Evolutionary conservation across 2,113 vertebrate genomes (phyloP).

Genomic region (Lipotes vexillifer): DNA sequence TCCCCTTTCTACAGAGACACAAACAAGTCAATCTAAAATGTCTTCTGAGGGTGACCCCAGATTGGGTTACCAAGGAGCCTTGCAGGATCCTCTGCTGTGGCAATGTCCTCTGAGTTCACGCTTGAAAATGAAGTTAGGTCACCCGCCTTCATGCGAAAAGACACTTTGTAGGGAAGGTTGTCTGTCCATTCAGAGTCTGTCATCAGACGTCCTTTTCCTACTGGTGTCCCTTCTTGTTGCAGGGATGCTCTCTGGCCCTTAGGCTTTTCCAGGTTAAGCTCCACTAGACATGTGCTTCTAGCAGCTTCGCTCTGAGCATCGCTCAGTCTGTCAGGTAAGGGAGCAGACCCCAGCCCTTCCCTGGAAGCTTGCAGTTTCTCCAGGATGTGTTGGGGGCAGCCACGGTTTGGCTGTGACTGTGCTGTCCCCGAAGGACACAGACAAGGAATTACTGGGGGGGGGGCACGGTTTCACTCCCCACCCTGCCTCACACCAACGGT

Average conservation of each 20-base stretch:
- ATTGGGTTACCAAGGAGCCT: background rate
- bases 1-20: background rate
- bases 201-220: background rate
- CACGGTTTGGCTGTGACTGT: background rate
- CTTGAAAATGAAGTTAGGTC: background rate
- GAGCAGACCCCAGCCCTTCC: background rate
- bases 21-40: background rate
- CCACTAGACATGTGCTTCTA: background rate
- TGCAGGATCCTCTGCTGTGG: background rate
- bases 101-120: background rate
- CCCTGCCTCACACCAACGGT: background rate
- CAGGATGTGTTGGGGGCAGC: background rate
- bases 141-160: background rate
- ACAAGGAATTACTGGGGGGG: accelerated
- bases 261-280: background rate
- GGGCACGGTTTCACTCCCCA: background rate
- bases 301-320: background rate
- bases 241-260: background rate
- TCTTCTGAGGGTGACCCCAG: background rate
- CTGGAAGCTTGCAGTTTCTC: too few relatives aligned
- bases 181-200: background rate
- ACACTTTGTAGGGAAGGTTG: background rate
- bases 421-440: background rate
- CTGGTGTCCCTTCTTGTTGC: background rate
- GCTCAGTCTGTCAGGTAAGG: background rate